Evolutionary conservation across 1,140 invertebrate species (phyloP), one percentile per base, ranked within the genome.

Genomic region (Drosophila arawakana): DNA sequence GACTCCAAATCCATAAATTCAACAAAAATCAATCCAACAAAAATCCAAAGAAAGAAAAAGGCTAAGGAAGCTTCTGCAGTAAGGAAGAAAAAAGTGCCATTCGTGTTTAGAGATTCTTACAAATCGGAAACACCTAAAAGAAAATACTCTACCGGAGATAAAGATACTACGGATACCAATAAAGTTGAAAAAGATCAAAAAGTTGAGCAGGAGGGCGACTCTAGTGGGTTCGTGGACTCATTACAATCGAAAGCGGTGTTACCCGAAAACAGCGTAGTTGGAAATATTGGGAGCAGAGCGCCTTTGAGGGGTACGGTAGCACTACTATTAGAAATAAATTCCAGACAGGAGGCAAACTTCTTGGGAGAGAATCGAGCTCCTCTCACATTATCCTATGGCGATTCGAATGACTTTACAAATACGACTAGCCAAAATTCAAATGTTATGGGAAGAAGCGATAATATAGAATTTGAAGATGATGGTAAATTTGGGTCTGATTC

Each of bases 241-340:
- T n/a, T 43, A 7, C 1, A 6, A 13, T 15, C 15, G 15, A 15
- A 52, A 18, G 25, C 25, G 0, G 49, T 13, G 13, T 34, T 34
- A 34, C 5, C n/a, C 7, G 34, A 4, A 54, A 3, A 34, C 15
- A 13, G 8, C 21, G 7, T 9, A n/a, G 34, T 44, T 39, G 41
- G 41, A 11, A 47, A 62, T 37, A 0, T 10, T 5, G 15, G 9
- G 13, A 2, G 9, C 25, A 49, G 47, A 37, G 18, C 15, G 9
- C 59, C 59, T n/a, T 15, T 62, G 11, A 49, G 15, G 6, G 59
- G 59, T 18, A 62, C 59, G 35, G 34, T 62, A 49, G 44, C 59
- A 4, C 2, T 62, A 6, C 46, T 62, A 8, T 18, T 62, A 25
- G 11, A 61, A 1, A 39, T 9, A 5, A 46, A 47, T 5, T 43